A percentile compares a stretch with the other conserved stretches of the same genome.
These are phyloP conservation scores for Myocastor coypus DNA, from an alignment of 2,113 vertebrate genomes.

Conservation along the genomic window DNA sequence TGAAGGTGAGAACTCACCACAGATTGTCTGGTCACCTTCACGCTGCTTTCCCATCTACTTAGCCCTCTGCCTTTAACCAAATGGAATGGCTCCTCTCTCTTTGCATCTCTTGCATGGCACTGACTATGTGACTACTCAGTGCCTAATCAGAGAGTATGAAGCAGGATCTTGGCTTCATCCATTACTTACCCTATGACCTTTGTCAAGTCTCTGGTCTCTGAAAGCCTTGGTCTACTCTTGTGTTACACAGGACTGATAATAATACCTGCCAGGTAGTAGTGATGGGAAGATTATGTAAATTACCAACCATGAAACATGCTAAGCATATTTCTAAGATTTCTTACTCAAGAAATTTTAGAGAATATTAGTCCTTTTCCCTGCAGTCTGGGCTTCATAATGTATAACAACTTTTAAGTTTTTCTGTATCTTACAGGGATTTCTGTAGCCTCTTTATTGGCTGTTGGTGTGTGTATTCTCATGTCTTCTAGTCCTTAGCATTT, in stretches of 20 bases:
- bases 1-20: background rate
- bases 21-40: background rate
- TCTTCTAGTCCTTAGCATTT: background rate
- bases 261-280: background rate
- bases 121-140: background rate
- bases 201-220: background rate
- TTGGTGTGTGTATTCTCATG: background rate
- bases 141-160: background rate
- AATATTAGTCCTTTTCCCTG: background rate
- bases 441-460: background rate
- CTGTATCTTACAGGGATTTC: background rate
- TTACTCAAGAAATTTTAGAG: background rate
- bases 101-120: background rate
- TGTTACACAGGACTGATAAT: background rate
- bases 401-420: background rate
- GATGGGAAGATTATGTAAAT: background rate
- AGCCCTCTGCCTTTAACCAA: background rate
- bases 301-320: background rate
- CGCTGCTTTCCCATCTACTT: background rate
- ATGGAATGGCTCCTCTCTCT: background rate
- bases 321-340: no score
- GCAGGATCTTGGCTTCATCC: background rate
- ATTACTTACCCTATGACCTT: background rate
- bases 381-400: background rate
- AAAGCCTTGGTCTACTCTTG: background rate